These are phyloP conservation scores for Ciconia stormi DNA, from an alignment of 2,113 vertebrate species.

Conservation along the genomic window DNA sequence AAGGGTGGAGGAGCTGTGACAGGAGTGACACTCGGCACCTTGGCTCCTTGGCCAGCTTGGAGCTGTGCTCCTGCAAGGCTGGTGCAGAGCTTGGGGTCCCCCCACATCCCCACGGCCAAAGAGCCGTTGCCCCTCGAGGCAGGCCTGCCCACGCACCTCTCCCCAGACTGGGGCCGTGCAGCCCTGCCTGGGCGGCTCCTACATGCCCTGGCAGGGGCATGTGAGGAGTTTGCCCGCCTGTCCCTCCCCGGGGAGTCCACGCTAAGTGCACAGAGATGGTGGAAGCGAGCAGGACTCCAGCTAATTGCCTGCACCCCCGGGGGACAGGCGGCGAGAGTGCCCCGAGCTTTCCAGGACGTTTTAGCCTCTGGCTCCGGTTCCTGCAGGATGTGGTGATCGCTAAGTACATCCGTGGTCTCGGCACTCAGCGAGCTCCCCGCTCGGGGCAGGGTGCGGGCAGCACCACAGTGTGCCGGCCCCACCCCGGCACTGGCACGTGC, in stretches of 20 bases:
- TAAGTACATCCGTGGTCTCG: constrained; percentile 8
- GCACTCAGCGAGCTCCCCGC: not conserved
- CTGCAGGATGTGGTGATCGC: constrained; percentile 17
- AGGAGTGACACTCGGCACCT: accelerated
- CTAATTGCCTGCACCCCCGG: not conserved
- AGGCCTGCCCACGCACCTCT: accelerated
- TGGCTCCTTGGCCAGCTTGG: not conserved
- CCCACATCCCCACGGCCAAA: not conserved
- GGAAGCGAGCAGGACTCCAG: not conserved
- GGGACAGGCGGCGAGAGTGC: not conserved
- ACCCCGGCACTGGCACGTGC: not conserved
- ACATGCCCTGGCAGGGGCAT: not conserved
- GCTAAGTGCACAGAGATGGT: not conserved
- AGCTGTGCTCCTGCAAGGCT: not conserved
- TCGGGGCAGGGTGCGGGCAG: not conserved
- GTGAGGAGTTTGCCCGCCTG: not conserved
- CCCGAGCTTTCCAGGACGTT: not conserved
- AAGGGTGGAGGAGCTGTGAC: not conserved
- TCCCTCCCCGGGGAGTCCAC: not conserved
- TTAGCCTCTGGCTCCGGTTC: constrained; percentile 8
- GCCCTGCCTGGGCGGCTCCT: not conserved
- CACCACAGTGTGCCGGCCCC: not conserved
- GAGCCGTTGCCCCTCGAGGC: accelerated
- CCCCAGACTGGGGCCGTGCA: not conserved
- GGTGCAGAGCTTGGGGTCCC: not conserved